Base-by-base conservation (phyloP, 2,113 vertebrate species). In the Rhipidura dahli region DNA sequence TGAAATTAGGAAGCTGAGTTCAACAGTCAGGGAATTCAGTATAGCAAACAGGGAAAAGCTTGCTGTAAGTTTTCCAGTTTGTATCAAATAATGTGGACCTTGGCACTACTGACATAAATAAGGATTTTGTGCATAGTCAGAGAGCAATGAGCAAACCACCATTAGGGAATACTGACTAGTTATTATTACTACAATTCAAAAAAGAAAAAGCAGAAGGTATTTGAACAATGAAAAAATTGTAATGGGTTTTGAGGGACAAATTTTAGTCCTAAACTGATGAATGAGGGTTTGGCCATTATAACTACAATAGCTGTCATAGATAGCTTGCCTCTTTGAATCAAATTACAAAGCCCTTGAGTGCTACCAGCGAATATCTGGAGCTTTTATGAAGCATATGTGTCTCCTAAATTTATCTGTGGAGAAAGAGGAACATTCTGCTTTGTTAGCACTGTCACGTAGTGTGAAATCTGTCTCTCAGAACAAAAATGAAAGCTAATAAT, bases 401-500 rank as follows among this genome's bases (percentile, higher is more conserved):
- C 40, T 91, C 31, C 85, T 93, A 90, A 85, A 92, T 94, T 94
- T 93, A 70, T 80, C 61, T 37, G 2, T 18, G 30, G 42, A 72
- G n/a, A 76, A 89, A 82, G 39, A 90, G 14, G 87, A 92, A 59
- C 9, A 9, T 70, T 63, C n/a, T 81, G 42, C 45, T 84, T 81
- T 83, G 54, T 81, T 88, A 90, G 31, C 47, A 3, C 66, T 56
- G 47, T 90, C 35, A 65, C 0, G 0, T 37, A 76, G 66, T 39
- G 37, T 70, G 75, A 96, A 94, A 83, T 87, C 75, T 85, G 82
- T 44, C 68, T 92, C 54, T 40, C 63, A 59, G 70, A 85, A 68
- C n/a, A 75, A 61, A 94, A 93, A 66, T 65, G 57, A 76, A 94
- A 84, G 50, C 11, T 86, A 93, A 85, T 89, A 79, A 85, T 66